Evolutionary conservation across 2,797 vertebrate species (phyloP).

Genomic region (Scleropages formosus): DNA sequence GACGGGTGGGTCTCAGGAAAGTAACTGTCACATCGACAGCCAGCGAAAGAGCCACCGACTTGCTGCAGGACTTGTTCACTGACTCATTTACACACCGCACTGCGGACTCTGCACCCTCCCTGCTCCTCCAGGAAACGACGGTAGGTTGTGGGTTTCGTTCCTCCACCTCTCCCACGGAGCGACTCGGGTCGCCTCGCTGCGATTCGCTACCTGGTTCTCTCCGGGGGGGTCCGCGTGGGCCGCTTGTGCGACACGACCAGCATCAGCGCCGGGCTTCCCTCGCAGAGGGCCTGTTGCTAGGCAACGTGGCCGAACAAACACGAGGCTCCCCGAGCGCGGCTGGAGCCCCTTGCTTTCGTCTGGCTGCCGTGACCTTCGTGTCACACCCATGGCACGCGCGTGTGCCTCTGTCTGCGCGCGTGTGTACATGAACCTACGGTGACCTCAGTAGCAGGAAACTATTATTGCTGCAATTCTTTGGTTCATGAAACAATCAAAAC

Average conservation of each 20-base stretch:
- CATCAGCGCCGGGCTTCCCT: neutral
- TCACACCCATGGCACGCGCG: neutral
- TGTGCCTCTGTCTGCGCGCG: neutral
- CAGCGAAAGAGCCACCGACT: too few relatives aligned
- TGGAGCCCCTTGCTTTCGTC: neutral
- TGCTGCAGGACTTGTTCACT: too few relatives aligned
- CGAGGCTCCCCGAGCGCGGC: neutral
- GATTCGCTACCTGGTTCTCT: neutral
- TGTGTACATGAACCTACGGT: neutral
- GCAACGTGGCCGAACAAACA: constrained; percentile 10
- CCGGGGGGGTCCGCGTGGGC: too few relatives aligned
- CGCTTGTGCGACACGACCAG: too few relatives aligned
- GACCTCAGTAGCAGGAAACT: too few relatives aligned
- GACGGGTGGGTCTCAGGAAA: too few relatives aligned
- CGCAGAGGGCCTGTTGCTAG: neutral
- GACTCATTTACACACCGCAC: too few relatives aligned
- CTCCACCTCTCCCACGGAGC: neutral
- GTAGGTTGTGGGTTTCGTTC: neutral
- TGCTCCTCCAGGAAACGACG: too few relatives aligned
- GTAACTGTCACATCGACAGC: too few relatives aligned
- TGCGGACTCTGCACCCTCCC: too few relatives aligned
- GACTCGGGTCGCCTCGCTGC: neutral
- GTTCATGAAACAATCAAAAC: too few relatives aligned
- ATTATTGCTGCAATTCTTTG: too few relatives aligned
- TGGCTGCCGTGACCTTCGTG: neutral